Evolutionary conservation across 2,888 invertebrate species (phyloP), one percentile per base, ranked within the genome.

Genomic region (Pyralis farinalis): DNA sequence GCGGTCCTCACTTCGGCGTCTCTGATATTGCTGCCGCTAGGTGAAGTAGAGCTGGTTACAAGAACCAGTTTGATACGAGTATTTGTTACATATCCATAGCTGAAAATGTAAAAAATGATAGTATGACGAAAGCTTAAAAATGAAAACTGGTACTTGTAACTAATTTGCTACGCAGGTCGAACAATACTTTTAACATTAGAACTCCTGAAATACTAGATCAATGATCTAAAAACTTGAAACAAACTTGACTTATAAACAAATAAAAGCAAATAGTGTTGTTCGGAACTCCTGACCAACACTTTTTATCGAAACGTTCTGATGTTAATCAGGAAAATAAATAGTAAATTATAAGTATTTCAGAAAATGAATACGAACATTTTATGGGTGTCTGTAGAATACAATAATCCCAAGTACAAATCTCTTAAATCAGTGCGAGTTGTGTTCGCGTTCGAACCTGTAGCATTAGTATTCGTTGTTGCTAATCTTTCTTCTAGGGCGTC

Each of bases 61-160:
- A 98, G 93, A 5, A 98, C 94, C 69, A 98, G 94, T 78, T 98
- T 98, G 6, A 98, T 95, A 86, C 95, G 96, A 0, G 98, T 98
- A 69, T 98, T 98, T n/a, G 98, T 98, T 6, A 98, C 97, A 82
- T 98, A 98, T 0, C 98, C 98, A 86, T 95, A 96, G 58, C 96
- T 96, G 55, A 37, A 90, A 80, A 42, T 20, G 28, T 40, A 16
- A 34, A 29, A 42, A 38, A 16, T 8, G 12, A 11, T 8, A 11
- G 6, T 11, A n/a, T 16, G 3, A 16, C 6, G 7, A 21, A n/a
- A 33, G 12, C 10, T n/a, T 5, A 33, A 33, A 33, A n/a, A 9
- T n/a, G n/a, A n/a, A n/a, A n/a, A n/a, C n/a, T n/a, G n/a, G n/a
- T n/a, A n/a, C n/a, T n/a, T n/a, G n/a, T n/a, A n/a, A n/a, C n/a